Evolutionary conservation across 2,113 vertebrate genomes (phyloP).

Genomic region (Candoia aspera): DNA sequence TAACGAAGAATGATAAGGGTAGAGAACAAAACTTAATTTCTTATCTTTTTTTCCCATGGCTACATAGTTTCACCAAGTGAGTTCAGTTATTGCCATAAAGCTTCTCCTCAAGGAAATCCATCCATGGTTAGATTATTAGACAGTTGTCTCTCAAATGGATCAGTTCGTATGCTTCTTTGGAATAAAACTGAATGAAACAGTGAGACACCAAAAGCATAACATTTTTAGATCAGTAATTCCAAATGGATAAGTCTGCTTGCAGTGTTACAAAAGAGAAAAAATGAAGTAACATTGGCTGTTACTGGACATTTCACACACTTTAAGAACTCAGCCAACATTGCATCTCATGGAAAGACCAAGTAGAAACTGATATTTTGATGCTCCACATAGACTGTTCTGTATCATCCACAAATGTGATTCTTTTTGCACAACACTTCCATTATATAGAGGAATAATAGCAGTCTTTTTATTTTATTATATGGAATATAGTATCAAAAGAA

Average conservation of each 20-base stretch:
- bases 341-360: background rate
- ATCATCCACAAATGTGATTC: conserved; percentile 9
- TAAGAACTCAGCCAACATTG: background rate
- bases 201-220: background rate
- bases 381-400: background rate
- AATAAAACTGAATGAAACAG: conserved; percentile 12
- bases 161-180: background rate
- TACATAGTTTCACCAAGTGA: background rate
- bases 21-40: background rate
- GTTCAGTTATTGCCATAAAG: background rate
- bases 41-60: conserved; percentile 7
- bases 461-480: background rate
- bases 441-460: background rate
- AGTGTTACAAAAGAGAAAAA: conserved; percentile 5
- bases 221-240: conserved; percentile 12
- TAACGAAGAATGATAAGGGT: background rate
- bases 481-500: conserved; percentile 22
- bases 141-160: background rate
- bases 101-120: background rate
- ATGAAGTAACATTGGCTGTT: background rate
- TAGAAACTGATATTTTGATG: conserved; percentile 5
- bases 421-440: background rate
- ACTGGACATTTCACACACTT: background rate
- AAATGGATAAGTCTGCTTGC: background rate
- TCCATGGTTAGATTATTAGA: background rate